Conservation (phyloP, 2,113 vertebrate species). For the Ascaphus truei region DNA sequence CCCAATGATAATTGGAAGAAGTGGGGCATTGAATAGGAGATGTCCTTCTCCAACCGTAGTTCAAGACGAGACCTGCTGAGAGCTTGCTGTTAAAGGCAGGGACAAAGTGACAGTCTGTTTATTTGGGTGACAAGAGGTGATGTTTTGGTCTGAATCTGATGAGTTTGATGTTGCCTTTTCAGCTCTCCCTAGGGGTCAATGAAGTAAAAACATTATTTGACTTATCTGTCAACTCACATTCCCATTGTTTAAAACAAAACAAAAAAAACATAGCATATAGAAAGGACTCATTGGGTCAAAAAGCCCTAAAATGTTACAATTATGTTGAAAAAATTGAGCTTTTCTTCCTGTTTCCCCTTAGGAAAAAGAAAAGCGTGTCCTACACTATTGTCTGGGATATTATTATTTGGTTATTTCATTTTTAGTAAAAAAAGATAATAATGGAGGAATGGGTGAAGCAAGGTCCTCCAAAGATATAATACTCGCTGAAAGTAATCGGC, state of each 20-base stretch:
- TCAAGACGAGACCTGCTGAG: background rate
- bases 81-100: background rate
- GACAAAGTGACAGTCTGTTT: conserved; percentile 20
- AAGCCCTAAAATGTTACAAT: too few relatives aligned
- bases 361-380: too few relatives aligned
- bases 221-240: conserved; percentile 3
- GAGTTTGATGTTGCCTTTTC: background rate
- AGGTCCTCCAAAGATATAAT: too few relatives aligned
- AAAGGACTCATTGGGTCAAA: too few relatives aligned
- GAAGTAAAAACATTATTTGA: conserved; percentile 6
- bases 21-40: background rate
- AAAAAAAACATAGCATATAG: too few relatives aligned
- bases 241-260: background rate
- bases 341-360: too few relatives aligned
- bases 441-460: too few relatives aligned
- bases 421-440: too few relatives aligned
- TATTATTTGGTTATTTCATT: too few relatives aligned
- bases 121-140: background rate
- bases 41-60: conserved; percentile 1
- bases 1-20: background rate
- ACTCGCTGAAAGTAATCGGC: too few relatives aligned
- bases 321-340: too few relatives aligned
- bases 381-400: too few relatives aligned
- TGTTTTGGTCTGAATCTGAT: conserved; percentile 13
- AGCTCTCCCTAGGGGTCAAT: conserved; percentile 7